Conservation (phyloP, 2,113 vertebrate genomes). For the Mastomys coucha region DNA sequence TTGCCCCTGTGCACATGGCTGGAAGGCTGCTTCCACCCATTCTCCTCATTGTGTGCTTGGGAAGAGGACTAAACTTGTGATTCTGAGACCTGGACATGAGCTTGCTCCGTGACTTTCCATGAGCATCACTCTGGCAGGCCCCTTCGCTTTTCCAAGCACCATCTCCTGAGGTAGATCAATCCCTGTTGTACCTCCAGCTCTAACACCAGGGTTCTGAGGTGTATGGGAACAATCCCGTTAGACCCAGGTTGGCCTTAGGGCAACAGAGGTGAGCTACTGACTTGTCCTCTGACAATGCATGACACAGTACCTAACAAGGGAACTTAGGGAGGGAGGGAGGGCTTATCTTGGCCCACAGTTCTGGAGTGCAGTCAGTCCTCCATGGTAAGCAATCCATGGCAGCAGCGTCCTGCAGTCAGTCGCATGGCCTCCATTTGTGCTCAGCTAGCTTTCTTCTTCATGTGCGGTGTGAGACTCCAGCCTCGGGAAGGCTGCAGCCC, state of each 20-base stretch:
- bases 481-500: not conserved
- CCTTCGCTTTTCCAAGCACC: not conserved
- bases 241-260: not conserved
- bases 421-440: fast-evolving
- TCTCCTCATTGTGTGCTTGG: not conserved
- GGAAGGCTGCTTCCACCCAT: not conserved
- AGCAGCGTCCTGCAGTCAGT: not conserved
- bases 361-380: not conserved
- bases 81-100: not conserved
- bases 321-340: not conserved
- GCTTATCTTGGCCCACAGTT: not conserved
- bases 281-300: not conserved
- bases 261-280: not conserved
- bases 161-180: not conserved
- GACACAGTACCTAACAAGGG: not conserved
- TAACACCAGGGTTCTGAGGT: not conserved
- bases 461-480: not conserved
- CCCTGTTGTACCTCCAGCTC: not conserved
- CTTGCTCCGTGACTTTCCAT: not conserved
- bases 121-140: too few species aligned
- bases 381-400: not conserved
- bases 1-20: not conserved
- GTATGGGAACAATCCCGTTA: not conserved
- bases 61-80: not conserved
- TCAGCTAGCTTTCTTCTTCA: not conserved